Conservation (phyloP, 1,140 invertebrate species). For the Scaptomyza montana region DNA sequence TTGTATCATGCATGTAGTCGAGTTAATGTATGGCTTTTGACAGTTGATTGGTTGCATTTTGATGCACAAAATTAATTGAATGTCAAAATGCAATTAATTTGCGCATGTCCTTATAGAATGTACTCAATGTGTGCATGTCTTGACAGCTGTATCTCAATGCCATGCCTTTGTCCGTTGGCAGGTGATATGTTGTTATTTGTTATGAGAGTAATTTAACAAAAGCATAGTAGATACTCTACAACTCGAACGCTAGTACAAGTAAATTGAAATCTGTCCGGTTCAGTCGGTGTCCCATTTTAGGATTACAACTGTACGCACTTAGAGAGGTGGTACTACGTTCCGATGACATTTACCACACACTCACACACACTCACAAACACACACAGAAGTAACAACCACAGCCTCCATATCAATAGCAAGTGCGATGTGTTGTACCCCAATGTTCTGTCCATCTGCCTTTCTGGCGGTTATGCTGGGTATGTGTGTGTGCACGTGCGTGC, state of each 20-base stretch:
- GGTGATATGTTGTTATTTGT: constrained; percentile 9
- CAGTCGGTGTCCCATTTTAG: not conserved
- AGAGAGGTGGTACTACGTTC: constrained; percentile 4
- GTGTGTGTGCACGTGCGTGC: not conserved
- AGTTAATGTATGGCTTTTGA: constrained; percentile 13
- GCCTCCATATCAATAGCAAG: constrained; percentile 21
- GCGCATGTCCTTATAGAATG: constrained; percentile 29
- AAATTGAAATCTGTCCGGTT: constrained; percentile 7
- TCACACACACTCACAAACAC: too few species aligned
- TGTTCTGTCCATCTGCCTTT: constrained; percentile 12
- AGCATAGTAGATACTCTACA: not conserved
- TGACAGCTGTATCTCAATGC: constrained; percentile 14
- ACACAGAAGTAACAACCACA: constrained; percentile 16
- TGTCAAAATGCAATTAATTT: constrained; percentile 70
- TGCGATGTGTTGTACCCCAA: constrained; percentile 1
- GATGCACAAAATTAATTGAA: constrained; percentile 60
- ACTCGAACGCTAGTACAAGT: not conserved
- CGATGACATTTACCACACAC: constrained; percentile 1
- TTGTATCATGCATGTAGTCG: constrained; percentile 4
- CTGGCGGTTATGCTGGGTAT: constrained; percentile 9
- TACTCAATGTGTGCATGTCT: constrained; percentile 1
- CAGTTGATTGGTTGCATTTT: constrained; percentile 16
- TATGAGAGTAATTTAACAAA: not conserved
- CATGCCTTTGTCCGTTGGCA: constrained; percentile 2
- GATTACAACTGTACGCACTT: constrained; percentile 38